Evolutionary conservation across 2,113 vertebrate species (phyloP).

Genomic region (Thunnus maccoyii): DNA sequence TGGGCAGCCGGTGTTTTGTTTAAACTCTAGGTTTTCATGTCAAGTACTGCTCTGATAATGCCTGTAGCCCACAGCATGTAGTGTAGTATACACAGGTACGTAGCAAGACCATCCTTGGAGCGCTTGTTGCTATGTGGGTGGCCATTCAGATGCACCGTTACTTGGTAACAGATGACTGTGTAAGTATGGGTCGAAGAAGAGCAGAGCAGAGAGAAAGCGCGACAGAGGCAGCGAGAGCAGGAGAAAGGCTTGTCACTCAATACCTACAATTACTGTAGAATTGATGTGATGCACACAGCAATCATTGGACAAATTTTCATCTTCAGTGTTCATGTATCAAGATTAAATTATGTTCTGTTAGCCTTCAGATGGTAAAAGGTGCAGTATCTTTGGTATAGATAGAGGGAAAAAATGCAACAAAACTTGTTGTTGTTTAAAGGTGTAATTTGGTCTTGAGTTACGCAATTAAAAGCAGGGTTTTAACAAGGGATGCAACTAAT

Average conservation of each 20-base stretch:
- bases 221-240: neutral
- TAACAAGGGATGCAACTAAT: neutral
- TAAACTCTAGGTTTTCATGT: conserved; percentile 15
- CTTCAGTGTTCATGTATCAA: neutral
- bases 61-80: conserved; percentile 15
- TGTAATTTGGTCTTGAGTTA: neutral
- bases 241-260: conserved; percentile 37
- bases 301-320: neutral
- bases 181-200: conserved; percentile 63
- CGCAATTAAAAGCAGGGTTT: neutral
- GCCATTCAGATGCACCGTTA: conserved; percentile 76
- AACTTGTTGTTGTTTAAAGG: neutral
- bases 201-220: conserved; percentile 27
- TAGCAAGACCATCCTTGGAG: conserved; percentile 39
- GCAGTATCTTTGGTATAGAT: neutral
- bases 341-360: neutral
- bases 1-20: conserved; percentile 8
- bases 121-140: conserved; percentile 79
- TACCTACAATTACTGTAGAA: conserved; percentile 14
- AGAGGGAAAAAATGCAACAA: neutral
- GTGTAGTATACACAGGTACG: conserved; percentile 46
- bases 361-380: neutral
- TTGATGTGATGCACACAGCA: neutral
- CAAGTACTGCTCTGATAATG: conserved; percentile 12
- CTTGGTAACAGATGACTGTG: conserved; percentile 81